Base-by-base conservation (phyloP, 2,113 vertebrate species). In the Shinisaurus crocodilurus region DNA sequence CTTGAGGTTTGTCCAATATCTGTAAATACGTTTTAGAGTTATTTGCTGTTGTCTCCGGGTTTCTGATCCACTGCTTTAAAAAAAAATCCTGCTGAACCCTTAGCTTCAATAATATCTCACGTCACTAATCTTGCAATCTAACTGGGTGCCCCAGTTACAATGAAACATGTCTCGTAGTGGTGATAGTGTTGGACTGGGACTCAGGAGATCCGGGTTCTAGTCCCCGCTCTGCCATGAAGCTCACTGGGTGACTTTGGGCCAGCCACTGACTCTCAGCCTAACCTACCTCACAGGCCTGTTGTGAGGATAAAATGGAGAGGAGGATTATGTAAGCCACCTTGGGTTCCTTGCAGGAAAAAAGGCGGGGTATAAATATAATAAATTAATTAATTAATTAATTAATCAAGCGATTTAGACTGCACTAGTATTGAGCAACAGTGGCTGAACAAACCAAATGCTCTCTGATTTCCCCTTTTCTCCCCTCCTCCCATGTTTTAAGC, bases 31-130 rank as follows among this genome's bases (percentile, higher is more conserved):
- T 76, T 90, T 90, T 63, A 48, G 48, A 91, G 27, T 12, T 67
- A 50, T 54, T 89, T 88, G 29, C 77, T 89, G 5, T 86, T 63
- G 65, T 89, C 34, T 85, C 25, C 25, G 70, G n/a, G 34, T 27
- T 37, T 81, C 45, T 67, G 27, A 63, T n/a, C 5, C 81, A 54
- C 37, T 18, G 12, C 57, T 20, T 57, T 77, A 2, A 25, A 80
- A 83, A 37, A 65, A 40, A 48, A 72, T 34, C 86, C 50, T 77
- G 16, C 18, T 79, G 75, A 77, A 65, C 20, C 74, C 57, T 79
- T 40, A 45, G 29, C 57, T 85, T 85, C 34, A 45, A 43, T 40
- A 25, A n/a, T 25, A 86, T 37, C 34, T 37, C 32, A 48, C 43
- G 8, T 7, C 67, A n/a, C 8, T 50, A 18, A n/a, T 86, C 48